Evolutionary conservation across 2,113 vertebrate genomes (phyloP).

Genomic region (Pipa parva): DNA sequence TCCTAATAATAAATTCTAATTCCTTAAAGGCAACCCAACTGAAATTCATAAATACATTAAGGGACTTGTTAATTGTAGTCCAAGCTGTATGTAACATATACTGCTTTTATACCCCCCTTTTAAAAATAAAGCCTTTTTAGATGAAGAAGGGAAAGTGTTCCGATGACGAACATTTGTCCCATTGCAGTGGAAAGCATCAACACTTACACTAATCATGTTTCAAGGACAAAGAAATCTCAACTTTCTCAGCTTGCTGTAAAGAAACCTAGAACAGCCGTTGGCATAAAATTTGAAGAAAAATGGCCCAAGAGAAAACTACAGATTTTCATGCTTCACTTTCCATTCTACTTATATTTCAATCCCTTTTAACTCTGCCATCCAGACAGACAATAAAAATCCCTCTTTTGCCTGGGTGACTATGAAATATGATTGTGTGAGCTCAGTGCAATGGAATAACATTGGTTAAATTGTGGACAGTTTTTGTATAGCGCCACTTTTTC

Average conservation of each 20-base stretch:
- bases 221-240: constrained; percentile 56
- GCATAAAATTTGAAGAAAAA: constrained; percentile 76
- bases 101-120: not conserved
- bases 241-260: constrained; percentile 71
- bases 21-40: too few species aligned
- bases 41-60: too few species aligned
- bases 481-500: constrained; percentile 83
- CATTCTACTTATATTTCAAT: constrained; percentile 67
- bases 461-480: constrained; percentile 95
- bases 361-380: constrained; percentile 60
- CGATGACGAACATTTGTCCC: not conserved
- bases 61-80: too few species aligned
- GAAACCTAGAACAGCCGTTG: constrained; percentile 65
- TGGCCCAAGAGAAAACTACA: constrained; percentile 65
- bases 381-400: constrained; percentile 71
- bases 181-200: not conserved
- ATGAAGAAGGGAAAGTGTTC: not conserved
- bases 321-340: constrained; percentile 73
- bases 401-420: constrained; percentile 77
- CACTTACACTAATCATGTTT: constrained; percentile 19
- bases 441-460: constrained; percentile 82
- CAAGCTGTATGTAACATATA: not conserved
- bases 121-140: not conserved
- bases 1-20: too few species aligned
- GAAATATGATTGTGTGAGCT: constrained; percentile 80